Conservation (phyloP, 1,140 invertebrate genomes). For the Hyphantria cunea region DNA sequence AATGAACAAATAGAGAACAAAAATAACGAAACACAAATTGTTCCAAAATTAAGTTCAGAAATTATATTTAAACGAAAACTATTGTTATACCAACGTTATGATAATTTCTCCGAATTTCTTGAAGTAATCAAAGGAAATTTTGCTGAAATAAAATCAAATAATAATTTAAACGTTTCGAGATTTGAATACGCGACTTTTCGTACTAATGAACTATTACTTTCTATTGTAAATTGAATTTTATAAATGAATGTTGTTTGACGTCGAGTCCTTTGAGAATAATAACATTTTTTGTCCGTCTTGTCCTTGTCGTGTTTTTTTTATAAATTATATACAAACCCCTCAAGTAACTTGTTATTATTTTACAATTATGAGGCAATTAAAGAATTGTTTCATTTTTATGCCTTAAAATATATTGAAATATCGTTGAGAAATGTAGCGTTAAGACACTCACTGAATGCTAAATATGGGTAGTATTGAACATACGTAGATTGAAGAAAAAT, state of each 20-base stretch:
- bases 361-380: too few species aligned
- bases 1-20: background rate
- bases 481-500: too few species aligned
- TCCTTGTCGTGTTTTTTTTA: background rate
- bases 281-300: background rate
- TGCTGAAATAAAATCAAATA: background rate
- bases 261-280: too few species aligned
- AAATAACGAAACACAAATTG: background rate
- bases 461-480: too few species aligned
- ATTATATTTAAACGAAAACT: background rate
- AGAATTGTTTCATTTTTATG: too few species aligned
- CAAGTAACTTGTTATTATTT: too few species aligned
- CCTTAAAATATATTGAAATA: too few species aligned
- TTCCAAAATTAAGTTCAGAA: too few species aligned
- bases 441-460: too few species aligned
- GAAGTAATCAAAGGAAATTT: slow-evolving; percentile 8
- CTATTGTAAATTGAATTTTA: background rate
- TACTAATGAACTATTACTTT: slow-evolving; percentile 26
- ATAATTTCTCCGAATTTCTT: slow-evolving; percentile 8
- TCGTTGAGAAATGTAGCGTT: too few species aligned
- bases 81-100: slow-evolving; percentile 8
- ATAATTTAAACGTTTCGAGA: background rate
- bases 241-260: background rate
- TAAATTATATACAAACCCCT: too few species aligned
- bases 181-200: slow-evolving; percentile 9